Evolutionary conservation across 2,888 invertebrate genomes (phyloP), one percentile per base, ranked within the genome.

Genomic region (Drosophila formosana): DNA sequence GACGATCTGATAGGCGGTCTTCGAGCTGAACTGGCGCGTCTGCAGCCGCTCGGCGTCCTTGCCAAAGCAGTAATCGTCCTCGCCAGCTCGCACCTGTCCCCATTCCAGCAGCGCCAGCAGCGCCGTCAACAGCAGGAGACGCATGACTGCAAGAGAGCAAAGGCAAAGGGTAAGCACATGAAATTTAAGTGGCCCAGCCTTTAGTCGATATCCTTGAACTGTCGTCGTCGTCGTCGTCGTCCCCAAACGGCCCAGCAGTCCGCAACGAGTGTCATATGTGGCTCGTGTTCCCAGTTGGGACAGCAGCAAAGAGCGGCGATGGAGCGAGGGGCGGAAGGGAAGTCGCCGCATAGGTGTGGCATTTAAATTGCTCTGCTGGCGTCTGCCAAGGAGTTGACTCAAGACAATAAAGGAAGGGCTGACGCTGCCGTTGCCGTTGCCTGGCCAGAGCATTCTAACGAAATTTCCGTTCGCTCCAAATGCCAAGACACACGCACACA

Each of bases 1-100:
- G 13, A 95, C 94, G 79, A 96, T 95, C 81, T 95, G 94, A 89
- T 97, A 97, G 0, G 96, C 95, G 0, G 97, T 96, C 92, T 96
- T 96, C 4, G 95, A 94, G 8, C 94, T 95, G 89, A 96, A 96
- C 57, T 95, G 93, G 28, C 89, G 87, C 2, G 91, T 91, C 76
- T 93, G 93, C 28, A 67, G 63, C 3, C 90, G 89, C 26, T 90
- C 90, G 8, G 60, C 64, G 57, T 93, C 93, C 66, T 83, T 87
- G 65, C 86, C 88, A 60, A 91, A 92, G 69, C 92, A 92, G 56
- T 93, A 92, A 69, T 89, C 83, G 47, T 87, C 80, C 55, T 89
- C 78, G 50, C 78, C 90, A 55, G 18, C 18, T 18, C 60, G 47
- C 9, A 64, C 77, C 55, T 75, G 53, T 53, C 56, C 65, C 61